Evolutionary conservation across 2,113 vertebrate genomes (phyloP), one percentile per base, ranked within the genome.

Genomic region (Thunnus thynnus): DNA sequence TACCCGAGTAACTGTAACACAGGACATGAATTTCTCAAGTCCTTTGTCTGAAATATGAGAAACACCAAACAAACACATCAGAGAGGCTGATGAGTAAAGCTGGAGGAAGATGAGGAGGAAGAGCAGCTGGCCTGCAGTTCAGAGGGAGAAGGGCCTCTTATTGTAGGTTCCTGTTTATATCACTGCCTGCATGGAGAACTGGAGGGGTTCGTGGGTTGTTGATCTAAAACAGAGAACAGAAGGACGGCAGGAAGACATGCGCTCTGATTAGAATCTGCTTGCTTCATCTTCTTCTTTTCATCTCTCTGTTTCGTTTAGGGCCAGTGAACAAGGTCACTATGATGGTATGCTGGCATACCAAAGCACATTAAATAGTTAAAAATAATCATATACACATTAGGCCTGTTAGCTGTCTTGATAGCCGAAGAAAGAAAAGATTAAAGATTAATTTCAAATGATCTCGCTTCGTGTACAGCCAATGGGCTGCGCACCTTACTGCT

Each of bases 121-220:
- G 70, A 92, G 81, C 76, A 81, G 82, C 84, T 89, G 85, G 79
- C 89, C 20, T 5, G 7, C 36, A 86, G 77, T 88, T 91, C 90
- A 89, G 56, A 86, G 58, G 70, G 70, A 87, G 73, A 67, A 62
- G n/a, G 74, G 72, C 58, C 80, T 66, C 64, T 80, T 58, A 52
- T n/a, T 82, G 61, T 56, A 46, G 61, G 76, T 89, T 94, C 89
- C 91, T 92, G 92, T 94, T 94, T 94, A 90, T 62, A 74, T 46
- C 58, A 50, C 13, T 18, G 30, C 11, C 75, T 73, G n/a, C 76
- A 46, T 12, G 41, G 46, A 67, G 52, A 76, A 36, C 27, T 48
- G 50, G 12, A 44, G 18, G 48, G 11, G 55, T 48, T 58, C 50
- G 56, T n/a, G 18, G 72, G 22, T 55, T 89, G 78, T 89, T 85